phyloP scores from a whole-genome alignment of 2,113 vertebrate genomes.

The Pyrgilauda ruficollis region DNA sequence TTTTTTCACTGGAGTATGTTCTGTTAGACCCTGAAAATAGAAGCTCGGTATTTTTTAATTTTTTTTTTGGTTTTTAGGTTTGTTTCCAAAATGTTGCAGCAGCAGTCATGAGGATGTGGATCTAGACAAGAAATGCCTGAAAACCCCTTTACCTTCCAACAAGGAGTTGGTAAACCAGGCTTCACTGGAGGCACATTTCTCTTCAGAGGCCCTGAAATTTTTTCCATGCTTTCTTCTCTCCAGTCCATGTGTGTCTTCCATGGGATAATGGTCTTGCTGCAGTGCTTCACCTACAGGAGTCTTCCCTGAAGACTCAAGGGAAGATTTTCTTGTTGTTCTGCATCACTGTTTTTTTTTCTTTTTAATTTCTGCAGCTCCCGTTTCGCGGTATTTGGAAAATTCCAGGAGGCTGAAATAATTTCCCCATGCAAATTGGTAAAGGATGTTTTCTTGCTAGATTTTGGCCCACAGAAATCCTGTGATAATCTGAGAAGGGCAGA shows the following conservation, averaged over 20 bases:
- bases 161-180: background rate
- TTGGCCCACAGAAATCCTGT: background rate
- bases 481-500: constrained; percentile 23
- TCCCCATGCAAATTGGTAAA: background rate
- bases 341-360: fast-evolving
- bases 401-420: background rate
- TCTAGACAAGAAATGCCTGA: background rate
- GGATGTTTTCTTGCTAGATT: background rate
- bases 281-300: background rate
- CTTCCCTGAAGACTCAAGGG: background rate
- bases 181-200: background rate
- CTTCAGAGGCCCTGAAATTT: background rate
- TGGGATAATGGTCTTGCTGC: background rate
- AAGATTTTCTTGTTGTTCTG: background rate
- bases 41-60: background rate
- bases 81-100: background rate
- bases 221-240: background rate
- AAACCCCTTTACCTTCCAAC: background rate
- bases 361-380: background rate
- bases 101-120: background rate
- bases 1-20: background rate
- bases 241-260: fast-evolving
- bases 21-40: background rate
- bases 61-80: background rate
- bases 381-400: background rate